Evolutionary conservation across 2,113 vertebrate species (phyloP).

Genomic region (Gila orcuttii): DNA sequence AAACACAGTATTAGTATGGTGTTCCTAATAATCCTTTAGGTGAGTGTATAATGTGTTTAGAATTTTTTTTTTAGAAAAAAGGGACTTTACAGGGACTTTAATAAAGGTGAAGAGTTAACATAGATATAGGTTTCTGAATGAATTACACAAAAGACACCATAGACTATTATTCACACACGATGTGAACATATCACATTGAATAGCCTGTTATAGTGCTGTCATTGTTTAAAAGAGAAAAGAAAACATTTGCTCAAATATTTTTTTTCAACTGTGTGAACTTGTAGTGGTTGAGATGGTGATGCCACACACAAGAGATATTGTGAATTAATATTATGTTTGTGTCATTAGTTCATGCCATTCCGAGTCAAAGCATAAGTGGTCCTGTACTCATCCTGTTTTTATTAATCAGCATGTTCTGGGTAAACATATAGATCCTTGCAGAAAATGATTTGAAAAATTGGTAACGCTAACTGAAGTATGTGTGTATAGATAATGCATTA

Average conservation of each 20-base stretch:
- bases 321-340: not conserved
- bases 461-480: not conserved
- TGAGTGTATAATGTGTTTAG: no score
- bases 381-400: not conserved
- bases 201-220: not conserved
- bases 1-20: no score
- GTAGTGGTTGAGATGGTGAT: not conserved
- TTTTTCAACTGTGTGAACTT: not conserved
- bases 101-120: not conserved
- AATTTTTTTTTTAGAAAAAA: no score
- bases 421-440: not conserved
- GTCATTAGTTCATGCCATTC: not conserved
- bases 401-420: not conserved
- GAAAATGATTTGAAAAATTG: not conserved
- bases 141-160: not conserved
- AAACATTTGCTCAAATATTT: not conserved
- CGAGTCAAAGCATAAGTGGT: not conserved
- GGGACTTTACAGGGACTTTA: no score
- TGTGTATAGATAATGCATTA: not conserved
- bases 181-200: not conserved
- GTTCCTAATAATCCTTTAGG: no score
- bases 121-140: not conserved
- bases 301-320: not conserved
- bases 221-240: not conserved
- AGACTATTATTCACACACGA: not conserved